Evolutionary conservation across 1,140 invertebrate species (phyloP).

Genomic region (Amphibalanus amphitrite): DNA sequence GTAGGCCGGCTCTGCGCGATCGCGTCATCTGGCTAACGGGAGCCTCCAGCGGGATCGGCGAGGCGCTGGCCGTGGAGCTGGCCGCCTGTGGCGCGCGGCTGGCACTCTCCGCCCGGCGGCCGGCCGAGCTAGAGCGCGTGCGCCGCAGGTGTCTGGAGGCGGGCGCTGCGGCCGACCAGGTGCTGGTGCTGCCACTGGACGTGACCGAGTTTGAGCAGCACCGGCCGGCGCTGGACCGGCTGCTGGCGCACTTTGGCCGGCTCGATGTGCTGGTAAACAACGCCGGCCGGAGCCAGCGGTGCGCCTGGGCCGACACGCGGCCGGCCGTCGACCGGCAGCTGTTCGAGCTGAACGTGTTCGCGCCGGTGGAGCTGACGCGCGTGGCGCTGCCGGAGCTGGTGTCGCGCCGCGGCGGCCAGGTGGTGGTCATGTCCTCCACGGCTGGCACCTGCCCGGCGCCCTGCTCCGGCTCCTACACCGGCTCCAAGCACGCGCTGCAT

Average conservation of each 20-base stretch:
- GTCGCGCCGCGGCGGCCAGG: slow-evolving; percentile 22
- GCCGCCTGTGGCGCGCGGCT: slow-evolving; percentile 50
- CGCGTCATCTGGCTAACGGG: slow-evolving; percentile 80
- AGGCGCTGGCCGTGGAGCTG: slow-evolving; percentile 49
- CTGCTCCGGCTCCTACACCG: slow-evolving; percentile 57
- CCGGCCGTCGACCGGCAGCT: slow-evolving; percentile 54
- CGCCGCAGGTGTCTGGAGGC: slow-evolving; percentile 46
- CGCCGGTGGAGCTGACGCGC: slow-evolving; percentile 47
- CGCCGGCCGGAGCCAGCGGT: slow-evolving; percentile 62
- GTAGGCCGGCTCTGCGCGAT: slow-evolving; percentile 28
- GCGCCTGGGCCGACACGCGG: slow-evolving; percentile 53
- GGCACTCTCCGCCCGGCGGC: slow-evolving; percentile 53
- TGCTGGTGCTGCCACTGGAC: slow-evolving; percentile 54
- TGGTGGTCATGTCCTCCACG: slow-evolving; percentile 52
- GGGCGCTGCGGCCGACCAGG: slow-evolving; percentile 37
- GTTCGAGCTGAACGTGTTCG: slow-evolving; percentile 68
- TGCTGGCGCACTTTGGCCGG: slow-evolving; percentile 53
- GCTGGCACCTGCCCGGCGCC: slow-evolving; percentile 50
- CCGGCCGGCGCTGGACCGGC: slow-evolving; percentile 38
- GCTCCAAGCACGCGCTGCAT: slow-evolving; percentile 64
- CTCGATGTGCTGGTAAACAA: slow-evolving; percentile 65
- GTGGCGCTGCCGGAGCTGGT: neutral
- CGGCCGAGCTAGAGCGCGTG: slow-evolving; percentile 51
- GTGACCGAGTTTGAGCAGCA: slow-evolving; percentile 42
- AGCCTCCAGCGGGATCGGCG: slow-evolving; percentile 75